These are phyloP conservation scores for Belonocnema kinseyi DNA, from an alignment of 1,140 invertebrate genomes.

Conservation along the genomic window DNA sequence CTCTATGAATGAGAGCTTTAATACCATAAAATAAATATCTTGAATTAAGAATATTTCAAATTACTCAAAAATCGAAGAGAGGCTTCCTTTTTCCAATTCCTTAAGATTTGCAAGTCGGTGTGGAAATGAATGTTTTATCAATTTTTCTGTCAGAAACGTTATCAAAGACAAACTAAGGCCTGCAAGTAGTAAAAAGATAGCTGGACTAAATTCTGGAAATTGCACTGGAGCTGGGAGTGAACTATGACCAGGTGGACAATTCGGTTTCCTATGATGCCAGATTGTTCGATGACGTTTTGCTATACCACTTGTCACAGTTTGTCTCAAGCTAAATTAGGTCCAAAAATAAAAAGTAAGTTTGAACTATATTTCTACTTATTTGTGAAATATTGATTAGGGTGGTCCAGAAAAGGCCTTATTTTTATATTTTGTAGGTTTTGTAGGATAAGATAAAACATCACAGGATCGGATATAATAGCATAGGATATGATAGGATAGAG, in stretches of 20 bases:
- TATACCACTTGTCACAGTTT: slow-evolving; percentile 57
- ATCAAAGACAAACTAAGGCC: slow-evolving; percentile 47
- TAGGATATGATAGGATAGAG: too few species aligned
- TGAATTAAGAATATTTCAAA: too few species aligned
- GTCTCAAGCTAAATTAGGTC: slow-evolving; percentile 48
- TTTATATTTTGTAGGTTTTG: too few species aligned
- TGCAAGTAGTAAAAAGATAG: slow-evolving; percentile 53
- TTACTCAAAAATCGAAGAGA: too few species aligned
- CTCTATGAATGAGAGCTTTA: too few species aligned
- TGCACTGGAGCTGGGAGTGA: slow-evolving; percentile 57
- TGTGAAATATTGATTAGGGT: slow-evolving; percentile 24
- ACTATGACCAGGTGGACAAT: slow-evolving; percentile 60
- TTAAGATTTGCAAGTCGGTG: too few species aligned
- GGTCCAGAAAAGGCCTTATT: too few species aligned
- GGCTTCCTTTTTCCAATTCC: too few species aligned
- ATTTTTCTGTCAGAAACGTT: slow-evolving; percentile 37
- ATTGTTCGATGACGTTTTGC: slow-evolving; percentile 44
- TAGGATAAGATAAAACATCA: too few species aligned
- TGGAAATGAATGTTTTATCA: slow-evolving; percentile 18
- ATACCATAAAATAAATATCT: too few species aligned
- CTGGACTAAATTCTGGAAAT: slow-evolving; percentile 59
- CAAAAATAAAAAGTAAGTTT: slow-evolving; percentile 31
- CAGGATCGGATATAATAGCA: too few species aligned
- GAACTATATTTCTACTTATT: slow-evolving; percentile 11
- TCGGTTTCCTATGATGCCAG: slow-evolving; percentile 56